Evolutionary conservation across 2,113 vertebrate genomes (phyloP).

Genomic region (Mus spicilegus): DNA sequence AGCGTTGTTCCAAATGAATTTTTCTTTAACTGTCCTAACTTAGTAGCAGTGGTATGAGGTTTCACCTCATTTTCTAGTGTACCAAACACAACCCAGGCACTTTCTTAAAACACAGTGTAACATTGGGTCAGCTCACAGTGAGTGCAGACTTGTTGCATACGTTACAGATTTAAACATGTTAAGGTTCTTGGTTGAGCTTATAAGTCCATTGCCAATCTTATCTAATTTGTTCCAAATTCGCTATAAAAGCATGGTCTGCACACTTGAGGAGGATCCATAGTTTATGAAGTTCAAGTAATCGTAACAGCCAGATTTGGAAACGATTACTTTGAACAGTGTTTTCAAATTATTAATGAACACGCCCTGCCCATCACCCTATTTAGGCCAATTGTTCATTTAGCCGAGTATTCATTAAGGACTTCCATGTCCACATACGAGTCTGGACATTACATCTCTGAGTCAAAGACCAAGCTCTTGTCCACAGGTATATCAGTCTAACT

Average conservation of each 20-base stretch:
- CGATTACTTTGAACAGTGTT: background rate
- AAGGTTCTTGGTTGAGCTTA: background rate
- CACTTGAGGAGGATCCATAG: background rate
- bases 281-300: background rate
- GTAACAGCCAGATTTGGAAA: background rate
- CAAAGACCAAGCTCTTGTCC: background rate
- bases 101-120: background rate
- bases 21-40: background rate
- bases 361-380: background rate
- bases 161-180: background rate
- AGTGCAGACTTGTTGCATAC: background rate
- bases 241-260: background rate
- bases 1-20: background rate
- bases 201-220: background rate
- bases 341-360: slow-evolving; percentile 7
- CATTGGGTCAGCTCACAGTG: background rate
- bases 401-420: background rate
- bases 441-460: background rate
- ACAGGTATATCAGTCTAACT: background rate
- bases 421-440: background rate
- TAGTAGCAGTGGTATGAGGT: background rate
- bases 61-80: background rate
- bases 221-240: background rate
- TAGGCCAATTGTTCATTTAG: background rate
- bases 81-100: background rate